Evolutionary conservation across 2,797 vertebrate species (phyloP), one percentile per base, ranked within the genome.

Genomic region (Syncerus caffer): DNA sequence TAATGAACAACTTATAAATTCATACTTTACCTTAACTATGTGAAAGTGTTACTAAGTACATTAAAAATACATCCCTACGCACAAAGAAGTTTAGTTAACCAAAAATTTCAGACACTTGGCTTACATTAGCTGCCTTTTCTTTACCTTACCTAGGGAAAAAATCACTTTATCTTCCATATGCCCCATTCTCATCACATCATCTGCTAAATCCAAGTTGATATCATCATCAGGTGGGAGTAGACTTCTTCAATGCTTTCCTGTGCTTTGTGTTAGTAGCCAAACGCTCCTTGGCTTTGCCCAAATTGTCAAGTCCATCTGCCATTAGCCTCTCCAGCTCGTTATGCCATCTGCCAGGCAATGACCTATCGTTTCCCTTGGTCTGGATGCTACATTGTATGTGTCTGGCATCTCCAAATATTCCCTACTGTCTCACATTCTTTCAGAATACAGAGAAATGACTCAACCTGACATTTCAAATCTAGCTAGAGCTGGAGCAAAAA

Each of bases 221-320:
- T 89, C 80, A 79, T 82, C 95, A 97, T 97, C 97, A 98, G 85
- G 98, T 97, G 91, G 34, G 74, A 96, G 83, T 85, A 97, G 95
- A 95, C 76, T 97, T 92, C 90, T 97, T 95, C 94, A 96, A 2
- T 95, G n/a, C 51, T 64, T 90, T 98, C 92, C 78, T 64, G 4
- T 25, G 45, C 50, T 96, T 96, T 89, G 74, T 89, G 62, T 94
- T 90, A 84, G 80, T 93, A 97, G 89, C 96, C 96, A 98, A 97
- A 97, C 91, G 53, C 91, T 97, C 64, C 86, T 97, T 95, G 95
- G 67, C 82, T 98, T 97, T 89, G 38, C 90, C 95, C 79, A 98
- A 96, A 97, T 96, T 96, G 85, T 98, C 88, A 97, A 51, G 95
- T 97, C 85, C 94, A 98, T 98, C 97, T 98, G 97, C 92, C 93